Base-by-base conservation (phyloP, 2,888 invertebrate genomes). In the Helobdella robusta region DNA sequence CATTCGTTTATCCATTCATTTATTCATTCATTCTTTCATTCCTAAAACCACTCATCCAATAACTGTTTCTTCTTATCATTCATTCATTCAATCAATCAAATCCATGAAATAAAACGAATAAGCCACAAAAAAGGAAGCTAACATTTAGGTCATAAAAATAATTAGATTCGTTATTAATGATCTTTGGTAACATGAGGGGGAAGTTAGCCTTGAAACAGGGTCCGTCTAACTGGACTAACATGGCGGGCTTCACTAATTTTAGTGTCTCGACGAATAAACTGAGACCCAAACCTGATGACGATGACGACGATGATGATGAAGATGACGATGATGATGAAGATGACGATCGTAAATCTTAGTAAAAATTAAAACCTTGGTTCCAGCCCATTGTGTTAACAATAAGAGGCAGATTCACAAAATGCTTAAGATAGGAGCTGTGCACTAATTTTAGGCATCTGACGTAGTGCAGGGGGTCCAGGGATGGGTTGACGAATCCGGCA, bases 361-460 rank as follows among this genome's bases (percentile, higher is more conserved):
- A 5, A 4, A 28, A 28, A n/a, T 48, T n/a, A 20, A n/a, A n/a
- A 65, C 66, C 64, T 59, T 64, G 32, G 23, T 61, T 58, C 64
- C 66, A 66, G 1, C 66, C 66, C 66, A 66, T 66, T 23, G 66
- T 66, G 54, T 66, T 66, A 30, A 66, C 60, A 15, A 66, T 36
- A 4, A 66, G 60, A 50, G 66, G 66, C 1, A 61, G 23, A 28
- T 64, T 18, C 3, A 32, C 11, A 32, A 44, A 25, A 8, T 59
- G 18, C 18, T 28, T 25, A 2, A 5, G 6, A n/a, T 65, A 65
- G 44, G n/a, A n/a, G 6, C 50, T 28, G 6, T n/a, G 11, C 18
- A 62, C 62, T 20, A n/a, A 50, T 23, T 62, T 2, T 15, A 62
- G 30, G 34, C 50, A 62, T 0, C 30, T 5, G n/a, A 62, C 8